A percentile compares a stretch with the other conserved stretches of the same genome.
phyloP scores from a whole-genome alignment of 2,113 vertebrate species.

The Brachirus orientalis region DNA sequence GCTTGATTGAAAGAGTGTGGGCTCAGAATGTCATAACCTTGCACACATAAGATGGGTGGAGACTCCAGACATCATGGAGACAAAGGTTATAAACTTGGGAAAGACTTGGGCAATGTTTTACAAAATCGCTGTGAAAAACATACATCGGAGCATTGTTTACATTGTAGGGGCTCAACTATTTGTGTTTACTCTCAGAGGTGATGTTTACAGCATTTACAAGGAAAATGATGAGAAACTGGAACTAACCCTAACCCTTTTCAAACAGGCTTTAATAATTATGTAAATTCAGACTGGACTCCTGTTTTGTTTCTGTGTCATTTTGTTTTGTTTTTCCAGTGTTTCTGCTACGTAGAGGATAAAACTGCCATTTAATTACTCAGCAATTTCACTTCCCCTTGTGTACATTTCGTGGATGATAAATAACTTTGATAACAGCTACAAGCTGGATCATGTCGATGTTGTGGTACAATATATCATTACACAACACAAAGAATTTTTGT shows the following conservation, averaged over 20 bases:
- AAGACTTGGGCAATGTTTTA: slow-evolving; percentile 58
- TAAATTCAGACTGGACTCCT: background rate
- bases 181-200: background rate
- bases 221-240: background rate
- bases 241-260: too few species aligned
- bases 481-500: too few species aligned
- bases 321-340: too few species aligned
- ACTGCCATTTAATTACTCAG: too few species aligned
- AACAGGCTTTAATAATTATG: too few species aligned
- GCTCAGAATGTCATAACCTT: slow-evolving; percentile 65
- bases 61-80: slow-evolving; percentile 74
- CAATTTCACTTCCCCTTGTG: too few species aligned
- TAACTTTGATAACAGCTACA: too few species aligned
- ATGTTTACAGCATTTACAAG: background rate
- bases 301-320: background rate
- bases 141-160: slow-evolving; percentile 1
- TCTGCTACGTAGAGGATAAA: too few species aligned
- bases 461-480: too few species aligned
- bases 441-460: too few species aligned
- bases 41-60: slow-evolving; percentile 69
- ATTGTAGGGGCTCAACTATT: background rate
- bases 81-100: slow-evolving; percentile 72
- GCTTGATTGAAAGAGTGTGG: slow-evolving; percentile 59
- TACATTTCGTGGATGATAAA: too few species aligned
- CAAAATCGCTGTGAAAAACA: slow-evolving; percentile 2